Conservation (phyloP, 2,888 invertebrate species). For the Automeris io region DNA sequence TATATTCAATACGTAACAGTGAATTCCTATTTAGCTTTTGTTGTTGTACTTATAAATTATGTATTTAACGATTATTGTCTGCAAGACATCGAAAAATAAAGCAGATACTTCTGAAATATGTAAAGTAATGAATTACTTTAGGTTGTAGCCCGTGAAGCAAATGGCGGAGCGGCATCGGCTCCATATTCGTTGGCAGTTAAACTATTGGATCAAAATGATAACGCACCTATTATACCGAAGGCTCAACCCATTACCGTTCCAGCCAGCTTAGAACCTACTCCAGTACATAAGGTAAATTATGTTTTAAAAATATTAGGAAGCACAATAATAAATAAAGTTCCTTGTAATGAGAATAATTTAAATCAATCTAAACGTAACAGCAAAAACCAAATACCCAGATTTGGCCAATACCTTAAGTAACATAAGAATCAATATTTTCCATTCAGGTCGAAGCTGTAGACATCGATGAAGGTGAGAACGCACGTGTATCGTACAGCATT, state of each 20-base stretch:
- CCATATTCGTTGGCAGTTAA: slow-evolving; percentile 87
- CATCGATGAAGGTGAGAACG: slow-evolving; percentile 91
- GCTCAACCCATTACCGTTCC: slow-evolving; percentile 88
- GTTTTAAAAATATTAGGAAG: not conserved
- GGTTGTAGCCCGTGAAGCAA: slow-evolving; percentile 90
- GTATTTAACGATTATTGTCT: no score
- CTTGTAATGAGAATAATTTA: no score
- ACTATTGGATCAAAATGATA: slow-evolving; percentile 90
- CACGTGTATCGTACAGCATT: slow-evolving; percentile 88
- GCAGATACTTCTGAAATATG: not conserved
- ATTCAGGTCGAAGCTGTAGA: slow-evolving; percentile 89
- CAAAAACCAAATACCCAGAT: no score
- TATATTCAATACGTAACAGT: no score
- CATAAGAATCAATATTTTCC: no score
- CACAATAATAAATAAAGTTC: no score
- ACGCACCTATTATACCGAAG: slow-evolving; percentile 88
- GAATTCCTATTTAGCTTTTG: no score
- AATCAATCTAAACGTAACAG: no score
- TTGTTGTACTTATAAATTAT: no score
- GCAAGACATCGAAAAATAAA: no score
- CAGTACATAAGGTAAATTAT: slow-evolving; percentile 79
- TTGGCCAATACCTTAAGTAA: no score
- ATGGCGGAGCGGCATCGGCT: slow-evolving; percentile 86
- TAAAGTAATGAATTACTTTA: slow-evolving; percentile 24
- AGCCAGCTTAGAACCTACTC: slow-evolving; percentile 83